Base-by-base conservation (phyloP, 2,113 vertebrate genomes). In the Cynopterus brachyotis region DNA sequence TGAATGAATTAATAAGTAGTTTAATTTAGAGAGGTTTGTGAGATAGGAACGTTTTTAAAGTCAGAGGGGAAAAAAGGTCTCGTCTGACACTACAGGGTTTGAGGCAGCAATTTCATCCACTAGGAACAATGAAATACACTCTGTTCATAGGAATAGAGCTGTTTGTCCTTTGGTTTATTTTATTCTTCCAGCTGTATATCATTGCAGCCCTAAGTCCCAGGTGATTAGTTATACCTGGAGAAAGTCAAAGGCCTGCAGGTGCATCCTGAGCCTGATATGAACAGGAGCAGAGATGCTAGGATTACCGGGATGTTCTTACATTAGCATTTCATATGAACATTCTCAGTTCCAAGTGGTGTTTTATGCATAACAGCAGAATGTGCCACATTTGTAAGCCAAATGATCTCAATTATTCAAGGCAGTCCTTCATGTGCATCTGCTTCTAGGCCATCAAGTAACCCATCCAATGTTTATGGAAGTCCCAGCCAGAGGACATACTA, bases 121-220 rank as follows among this genome's bases (percentile, higher is more conserved):
- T 73, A 97, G 95, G 78, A 93, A 73, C 83, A 91, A 70, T 78
- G 83, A 96, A 96, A 59, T 73, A 75, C 64, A 94, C 78, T 94
- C 91, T 91, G 81, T 69, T 95, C 67, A 57, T 73, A 89, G 78
- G 53, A 94, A 75, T 94, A 28, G 89, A 93, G 35, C 78, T 76
- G 35, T 82, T 91, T 96, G 95, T 97, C 91, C 89, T 94, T 97
- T 96, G 95, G 95, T 78, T 73, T 96, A 50, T 91, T 97, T 95
- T 95, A 94, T 88, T 95, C 94, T 96, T 97, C 94, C 96, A 97
- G 95, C 89, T 98, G 96, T 97, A 35, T 89, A 96, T 95, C 94
- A 95, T 72, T 47, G 66, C 81, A 94, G 28, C 84, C 88, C 76
- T 95, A 80, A 69, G 66, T 97, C 97, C 97, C 95, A 96, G 78